Evolutionary conservation across 2,113 vertebrate genomes (phyloP).

Genomic region (Callospermophilus lateralis): DNA sequence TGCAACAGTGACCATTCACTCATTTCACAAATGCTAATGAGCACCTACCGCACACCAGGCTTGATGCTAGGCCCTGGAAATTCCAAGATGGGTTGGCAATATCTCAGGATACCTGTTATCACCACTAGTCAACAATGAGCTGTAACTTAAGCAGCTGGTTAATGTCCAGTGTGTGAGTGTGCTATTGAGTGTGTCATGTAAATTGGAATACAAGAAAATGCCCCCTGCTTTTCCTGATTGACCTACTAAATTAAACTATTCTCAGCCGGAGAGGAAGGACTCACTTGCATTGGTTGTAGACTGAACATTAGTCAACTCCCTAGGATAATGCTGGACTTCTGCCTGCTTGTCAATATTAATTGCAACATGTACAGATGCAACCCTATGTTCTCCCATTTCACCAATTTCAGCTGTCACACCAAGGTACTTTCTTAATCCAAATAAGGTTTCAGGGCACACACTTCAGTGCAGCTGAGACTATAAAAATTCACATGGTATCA

Average conservation of each 20-base stretch:
- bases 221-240: conserved; percentile 2
- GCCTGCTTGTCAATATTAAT: conserved; percentile 67
- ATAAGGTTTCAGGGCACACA: conserved; percentile 56
- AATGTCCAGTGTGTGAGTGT: background rate
- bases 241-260: background rate
- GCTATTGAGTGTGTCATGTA: background rate
- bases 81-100: background rate
- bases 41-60: background rate
- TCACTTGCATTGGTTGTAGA: background rate
- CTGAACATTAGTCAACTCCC: conserved; percentile 49
- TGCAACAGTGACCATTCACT: background rate
- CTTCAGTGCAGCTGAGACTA: conserved; percentile 19
- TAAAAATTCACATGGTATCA: conserved; percentile 65
- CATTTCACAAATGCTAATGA: background rate
- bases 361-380: conserved; percentile 67
- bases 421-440: conserved; percentile 34
- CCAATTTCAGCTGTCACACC: conserved; percentile 45
- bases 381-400: conserved; percentile 9
- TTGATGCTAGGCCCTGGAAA: background rate
- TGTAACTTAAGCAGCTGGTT: background rate
- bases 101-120: background rate
- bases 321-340: conserved; percentile 62
- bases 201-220: conserved; percentile 38
- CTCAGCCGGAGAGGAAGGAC: conserved; percentile 28
- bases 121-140: background rate